Percentiles rank a stretch among this genome's conserved stretches.
Evolutionary conservation across 2,888 invertebrate species (phyloP).

Genomic region (Nomada flava): DNA sequence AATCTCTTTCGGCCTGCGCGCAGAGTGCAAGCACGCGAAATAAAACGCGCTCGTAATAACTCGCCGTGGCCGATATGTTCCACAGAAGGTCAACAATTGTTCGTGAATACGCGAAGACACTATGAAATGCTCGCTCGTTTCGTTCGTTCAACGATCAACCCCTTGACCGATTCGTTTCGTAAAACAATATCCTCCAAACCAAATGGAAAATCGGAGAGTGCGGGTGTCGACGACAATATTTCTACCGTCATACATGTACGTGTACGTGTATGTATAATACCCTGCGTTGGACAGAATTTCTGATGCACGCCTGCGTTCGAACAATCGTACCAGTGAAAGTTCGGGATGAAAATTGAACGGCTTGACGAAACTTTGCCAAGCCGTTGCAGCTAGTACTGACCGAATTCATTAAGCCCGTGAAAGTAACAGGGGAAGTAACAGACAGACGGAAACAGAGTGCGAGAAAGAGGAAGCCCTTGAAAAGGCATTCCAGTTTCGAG

Average conservation of each 20-base stretch:
- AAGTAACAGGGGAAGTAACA: slow-evolving; percentile 25
- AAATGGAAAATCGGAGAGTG: background rate
- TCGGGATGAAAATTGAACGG: slow-evolving; percentile 24
- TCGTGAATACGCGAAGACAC: slow-evolving; percentile 47
- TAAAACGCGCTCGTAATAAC: slow-evolving; percentile 58
- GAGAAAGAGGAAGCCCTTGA: slow-evolving; percentile 21
- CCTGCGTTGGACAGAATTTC: background rate
- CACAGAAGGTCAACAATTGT: slow-evolving; percentile 63
- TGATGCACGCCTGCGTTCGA: background rate
- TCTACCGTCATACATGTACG: background rate
- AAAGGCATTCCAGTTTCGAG: slow-evolving; percentile 48
- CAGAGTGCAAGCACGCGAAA: slow-evolving; percentile 42
- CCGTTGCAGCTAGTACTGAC: slow-evolving; percentile 16
- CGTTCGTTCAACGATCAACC: background rate
- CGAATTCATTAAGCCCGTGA: slow-evolving; percentile 29
- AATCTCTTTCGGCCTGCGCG: slow-evolving; percentile 37
- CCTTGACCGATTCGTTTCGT: slow-evolving; percentile 5
- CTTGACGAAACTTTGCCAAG: slow-evolving; percentile 24
- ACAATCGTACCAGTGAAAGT: background rate
- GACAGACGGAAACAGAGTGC: slow-evolving; percentile 3
- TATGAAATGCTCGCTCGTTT: background rate
- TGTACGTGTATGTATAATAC: background rate
- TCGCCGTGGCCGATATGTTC: slow-evolving; percentile 50
- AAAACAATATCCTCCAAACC: slow-evolving; percentile 20
- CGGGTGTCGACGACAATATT: slow-evolving; percentile 17